phyloP scores from a whole-genome alignment of 2,888 invertebrate genomes.

The Eristalis arbustorum region DNA sequence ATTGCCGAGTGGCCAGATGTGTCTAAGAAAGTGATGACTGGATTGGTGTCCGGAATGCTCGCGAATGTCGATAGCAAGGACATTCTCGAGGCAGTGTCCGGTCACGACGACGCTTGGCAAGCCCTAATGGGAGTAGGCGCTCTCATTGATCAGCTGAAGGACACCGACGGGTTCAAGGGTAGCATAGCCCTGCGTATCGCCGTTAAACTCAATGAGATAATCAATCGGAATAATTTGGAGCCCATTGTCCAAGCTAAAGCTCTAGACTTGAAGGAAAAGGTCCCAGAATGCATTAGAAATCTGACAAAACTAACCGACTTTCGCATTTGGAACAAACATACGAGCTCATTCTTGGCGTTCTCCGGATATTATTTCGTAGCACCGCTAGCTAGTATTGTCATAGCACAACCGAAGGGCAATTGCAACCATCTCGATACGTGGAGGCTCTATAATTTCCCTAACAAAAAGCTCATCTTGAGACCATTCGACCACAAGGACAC shows the following conservation, averaged over 20 bases:
- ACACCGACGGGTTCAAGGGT: background rate
- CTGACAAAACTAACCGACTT: background rate
- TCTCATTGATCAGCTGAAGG: background rate
- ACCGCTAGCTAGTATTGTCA: background rate
- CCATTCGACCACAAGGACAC: too few species aligned
- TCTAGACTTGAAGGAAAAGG: background rate
- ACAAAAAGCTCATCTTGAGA: too few species aligned
- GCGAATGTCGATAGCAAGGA: background rate
- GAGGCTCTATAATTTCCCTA: too few species aligned
- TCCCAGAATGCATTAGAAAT: background rate
- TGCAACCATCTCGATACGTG: background rate
- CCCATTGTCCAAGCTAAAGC: background rate
- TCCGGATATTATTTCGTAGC: background rate
- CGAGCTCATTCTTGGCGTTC: background rate
- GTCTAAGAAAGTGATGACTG: background rate
- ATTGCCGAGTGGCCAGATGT: background rate
- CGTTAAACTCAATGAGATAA: background rate
- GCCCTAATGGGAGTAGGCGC: background rate
- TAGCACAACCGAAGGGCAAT: background rate
- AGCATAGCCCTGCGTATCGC: background rate
- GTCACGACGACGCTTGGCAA: background rate
- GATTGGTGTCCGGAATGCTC: background rate
- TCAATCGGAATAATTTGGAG: background rate
- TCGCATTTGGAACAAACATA: background rate
- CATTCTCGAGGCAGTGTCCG: background rate